Evolutionary conservation across 2,113 vertebrate species (phyloP).

Genomic region (Periophthalmus modestus): DNA sequence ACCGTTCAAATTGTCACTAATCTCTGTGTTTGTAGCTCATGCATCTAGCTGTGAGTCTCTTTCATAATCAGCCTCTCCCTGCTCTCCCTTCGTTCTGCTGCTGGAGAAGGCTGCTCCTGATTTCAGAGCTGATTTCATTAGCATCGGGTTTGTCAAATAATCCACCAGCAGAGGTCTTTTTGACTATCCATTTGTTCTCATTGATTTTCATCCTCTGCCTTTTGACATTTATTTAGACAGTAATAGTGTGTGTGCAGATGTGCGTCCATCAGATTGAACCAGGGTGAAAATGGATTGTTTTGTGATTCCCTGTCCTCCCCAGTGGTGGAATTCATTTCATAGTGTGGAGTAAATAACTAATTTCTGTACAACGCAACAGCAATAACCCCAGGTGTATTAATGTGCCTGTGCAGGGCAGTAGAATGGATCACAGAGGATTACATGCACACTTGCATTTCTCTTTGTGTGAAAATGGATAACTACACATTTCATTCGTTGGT

Average conservation of each 20-base stretch:
- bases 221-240: constrained; percentile 72
- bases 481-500: neutral
- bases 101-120: constrained; percentile 14
- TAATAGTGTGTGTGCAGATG: constrained; percentile 12
- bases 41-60: constrained; percentile 35
- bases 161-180: constrained; percentile 40
- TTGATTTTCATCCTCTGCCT: constrained; percentile 64
- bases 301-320: constrained; percentile 13
- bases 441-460: neutral
- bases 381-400: constrained; percentile 27
- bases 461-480: neutral
- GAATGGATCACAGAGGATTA: neutral
- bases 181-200: constrained; percentile 43
- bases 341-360: constrained; percentile 50
- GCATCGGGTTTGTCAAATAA: constrained; percentile 55
- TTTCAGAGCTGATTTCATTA: constrained; percentile 54
- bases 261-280: constrained; percentile 13
- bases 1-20: constrained; percentile 3
- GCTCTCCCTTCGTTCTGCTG: neutral
- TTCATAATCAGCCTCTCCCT: constrained; percentile 25
- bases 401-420: constrained; percentile 4
- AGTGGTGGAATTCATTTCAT: constrained; percentile 52
- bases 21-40: constrained; percentile 32
- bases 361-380: constrained; percentile 45
- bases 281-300: constrained; percentile 30